Percentiles rank a stretch among this genome's conserved stretches.
These are phyloP conservation scores for Siphamia tubifer DNA, from an alignment of 2,113 vertebrate species.

Conservation along the genomic window DNA sequence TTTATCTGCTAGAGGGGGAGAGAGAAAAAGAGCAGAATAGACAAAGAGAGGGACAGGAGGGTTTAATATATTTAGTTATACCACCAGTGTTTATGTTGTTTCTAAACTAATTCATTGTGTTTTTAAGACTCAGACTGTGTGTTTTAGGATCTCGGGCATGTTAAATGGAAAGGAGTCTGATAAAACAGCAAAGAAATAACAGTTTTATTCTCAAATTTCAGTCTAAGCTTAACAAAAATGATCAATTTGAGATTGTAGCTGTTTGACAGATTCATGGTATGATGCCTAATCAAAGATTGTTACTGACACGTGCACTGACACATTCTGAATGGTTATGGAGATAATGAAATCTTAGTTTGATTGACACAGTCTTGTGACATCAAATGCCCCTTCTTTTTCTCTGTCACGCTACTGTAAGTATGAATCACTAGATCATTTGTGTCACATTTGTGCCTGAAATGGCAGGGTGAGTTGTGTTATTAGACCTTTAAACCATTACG, in stretches of 20 bases:
- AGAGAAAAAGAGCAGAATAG: background rate
- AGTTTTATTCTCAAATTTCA: background rate
- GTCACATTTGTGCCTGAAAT: slow-evolving; percentile 54
- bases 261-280: background rate
- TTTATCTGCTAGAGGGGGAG: slow-evolving; percentile 61
- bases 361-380: slow-evolving; percentile 4
- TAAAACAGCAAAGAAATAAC: background rate
- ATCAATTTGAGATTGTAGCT: background rate
- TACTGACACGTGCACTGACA: background rate
- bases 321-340: background rate
- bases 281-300: background rate
- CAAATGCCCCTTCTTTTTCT: background rate
- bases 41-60: slow-evolving; percentile 18
- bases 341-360: background rate
- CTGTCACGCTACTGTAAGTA: slow-evolving; percentile 23
- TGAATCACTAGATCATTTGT: slow-evolving; percentile 58
- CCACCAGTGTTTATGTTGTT: slow-evolving; percentile 17
- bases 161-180: background rate
- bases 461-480: slow-evolving; percentile 40
- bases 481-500: slow-evolving; percentile 53
- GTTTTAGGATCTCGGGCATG: background rate
- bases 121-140: background rate
- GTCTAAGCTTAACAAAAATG: background rate
- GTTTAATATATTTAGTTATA: slow-evolving; percentile 19
- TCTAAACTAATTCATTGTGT: slow-evolving; percentile 6